Conservation (phyloP, 2,113 vertebrate genomes). For the Ursus arctos region DNA sequence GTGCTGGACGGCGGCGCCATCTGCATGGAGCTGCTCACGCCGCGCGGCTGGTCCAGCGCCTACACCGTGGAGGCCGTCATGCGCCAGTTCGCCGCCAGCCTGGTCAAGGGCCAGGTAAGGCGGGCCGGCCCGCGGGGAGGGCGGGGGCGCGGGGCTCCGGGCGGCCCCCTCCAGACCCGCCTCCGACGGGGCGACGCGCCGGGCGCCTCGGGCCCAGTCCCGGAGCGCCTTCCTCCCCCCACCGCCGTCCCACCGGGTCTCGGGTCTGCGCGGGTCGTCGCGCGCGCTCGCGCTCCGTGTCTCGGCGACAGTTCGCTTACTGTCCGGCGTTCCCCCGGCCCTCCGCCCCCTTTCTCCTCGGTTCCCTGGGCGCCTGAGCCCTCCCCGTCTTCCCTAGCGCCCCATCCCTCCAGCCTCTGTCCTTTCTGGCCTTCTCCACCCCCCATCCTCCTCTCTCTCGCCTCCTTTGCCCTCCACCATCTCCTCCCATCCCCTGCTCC, state of each 20-base stretch:
- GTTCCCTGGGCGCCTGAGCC: fast-evolving
- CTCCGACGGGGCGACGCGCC: not conserved
- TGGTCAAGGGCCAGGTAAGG: constrained; percentile 99
- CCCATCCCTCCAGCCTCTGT: not conserved
- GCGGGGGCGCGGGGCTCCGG: not conserved
- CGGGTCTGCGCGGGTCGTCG: not conserved
- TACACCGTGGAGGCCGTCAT: constrained; percentile 99
- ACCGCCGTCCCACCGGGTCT: not conserved
- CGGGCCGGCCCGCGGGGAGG: not conserved
- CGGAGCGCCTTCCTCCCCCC: not conserved
- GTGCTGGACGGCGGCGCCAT: constrained; percentile 99
- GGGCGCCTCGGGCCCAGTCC: not conserved
- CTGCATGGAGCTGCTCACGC: constrained; percentile 99
- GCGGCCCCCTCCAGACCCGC: not conserved
- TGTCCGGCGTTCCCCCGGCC: not conserved
- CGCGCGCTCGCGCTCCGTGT: not conserved
- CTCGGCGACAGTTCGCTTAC: not conserved
- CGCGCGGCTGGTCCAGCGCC: constrained; percentile 99
- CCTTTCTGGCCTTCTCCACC: no score
- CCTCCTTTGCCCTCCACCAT: no score
- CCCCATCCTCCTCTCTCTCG: fast-evolving
- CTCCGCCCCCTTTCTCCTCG: not conserved
- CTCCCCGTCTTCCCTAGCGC: not conserved
- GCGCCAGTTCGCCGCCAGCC: constrained; percentile 99
- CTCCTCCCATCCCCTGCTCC: no score